Evolutionary conservation across 2,888 invertebrate genomes (phyloP).

Genomic region (Eilema depressum): DNA sequence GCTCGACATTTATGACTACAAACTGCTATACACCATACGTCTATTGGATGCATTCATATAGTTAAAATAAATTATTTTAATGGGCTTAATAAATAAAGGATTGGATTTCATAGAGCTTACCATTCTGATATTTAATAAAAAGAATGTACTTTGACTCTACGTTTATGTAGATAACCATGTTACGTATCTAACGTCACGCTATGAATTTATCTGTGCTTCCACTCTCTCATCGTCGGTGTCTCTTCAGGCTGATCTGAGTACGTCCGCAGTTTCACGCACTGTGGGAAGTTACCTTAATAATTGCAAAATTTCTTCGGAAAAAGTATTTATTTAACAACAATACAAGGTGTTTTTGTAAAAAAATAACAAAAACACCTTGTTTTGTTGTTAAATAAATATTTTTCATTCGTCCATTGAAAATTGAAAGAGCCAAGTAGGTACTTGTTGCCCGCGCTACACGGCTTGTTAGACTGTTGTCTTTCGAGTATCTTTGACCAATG

Average conservation of each 20-base stretch:
- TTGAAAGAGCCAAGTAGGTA: background rate
- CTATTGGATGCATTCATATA: no score
- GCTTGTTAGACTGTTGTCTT: background rate
- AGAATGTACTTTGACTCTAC: background rate
- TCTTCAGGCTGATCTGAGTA: background rate
- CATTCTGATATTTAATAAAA: no score
- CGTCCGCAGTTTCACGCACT: background rate
- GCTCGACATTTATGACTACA: no score
- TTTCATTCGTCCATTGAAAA: background rate
- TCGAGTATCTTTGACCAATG: background rate
- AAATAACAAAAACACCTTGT: background rate
- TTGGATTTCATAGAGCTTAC: background rate
- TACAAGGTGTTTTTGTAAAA: no score
- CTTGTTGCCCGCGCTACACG: background rate
- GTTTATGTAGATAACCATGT: no score
- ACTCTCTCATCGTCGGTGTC: background rate
- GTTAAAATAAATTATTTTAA: no score
- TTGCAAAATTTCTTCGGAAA: slow-evolving; percentile 10
- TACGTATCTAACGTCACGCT: no score
- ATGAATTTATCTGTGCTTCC: no score
- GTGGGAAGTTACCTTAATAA: background rate
- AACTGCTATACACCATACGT: no score
- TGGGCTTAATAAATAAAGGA: no score
- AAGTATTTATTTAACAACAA: no score
- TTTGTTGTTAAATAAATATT: background rate